Evolutionary conservation across 2,113 vertebrate genomes (phyloP).

Genomic region (human): GRCh38 chr17:77396001-77396500

Average conservation of each 20-base stretch:
- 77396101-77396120: too few species aligned
- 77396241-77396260: not conserved
- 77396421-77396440: not conserved
- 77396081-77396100: not conserved
- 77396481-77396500: too few species aligned
- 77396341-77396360: fast-evolving
- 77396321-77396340: fast-evolving
- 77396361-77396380: not conserved
- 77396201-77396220: fast-evolving
- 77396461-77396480: not conserved
- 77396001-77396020: fast-evolving
- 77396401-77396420: not conserved
- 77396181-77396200: not conserved
- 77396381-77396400: not conserved
- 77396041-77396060: not conserved
- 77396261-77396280: not conserved
- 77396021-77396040: not conserved
- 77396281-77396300: not conserved
- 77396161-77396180: not conserved
- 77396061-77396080: not conserved
- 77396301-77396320: not conserved
- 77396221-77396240: too few species aligned
- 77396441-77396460: not conserved
- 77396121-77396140: not conserved
- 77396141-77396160: not conserved